Evolutionary conservation across 2,888 invertebrate genomes (phyloP), one percentile per base, ranked within the genome.

Genomic region (Drosophila borealis): DNA sequence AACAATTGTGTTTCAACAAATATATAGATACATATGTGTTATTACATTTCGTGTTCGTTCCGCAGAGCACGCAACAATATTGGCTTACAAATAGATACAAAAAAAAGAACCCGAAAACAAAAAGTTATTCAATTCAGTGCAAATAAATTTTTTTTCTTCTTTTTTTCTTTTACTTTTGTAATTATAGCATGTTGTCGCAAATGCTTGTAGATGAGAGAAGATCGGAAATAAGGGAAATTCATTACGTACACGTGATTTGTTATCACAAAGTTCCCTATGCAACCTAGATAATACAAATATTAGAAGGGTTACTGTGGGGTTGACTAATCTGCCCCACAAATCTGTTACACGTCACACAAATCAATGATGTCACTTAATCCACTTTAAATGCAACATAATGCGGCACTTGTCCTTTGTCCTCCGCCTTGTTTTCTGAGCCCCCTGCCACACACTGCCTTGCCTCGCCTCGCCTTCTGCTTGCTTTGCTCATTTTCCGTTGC

Each of bases 321-420:
- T 25, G 25, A 25, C 29, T 67, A 68, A 37, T 46, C 13, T 54
- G 50, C 13, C 51, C 41, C 63, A 69, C 50, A 72, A 78, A 78
- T 75, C 70, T 70, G 73, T 62, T 33, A 63, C 70, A 73, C 49
- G 46, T 65, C 69, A 56, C 65, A 81, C 68, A 84, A 73, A 78
- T 79, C 84, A 78, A 82, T 83, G 82, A 83, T 77, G 82, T 83
- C 82, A 83, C 78, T 82, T 83, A 72, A 80, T 79, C 81, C 77
- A 81, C 74, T 82, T 82, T 70, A 64, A 80, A 70, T 80, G 82
- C 80, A 81, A 76, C 74, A 80, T 74, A 80, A 76, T 78, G 76
- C 63, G 45, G 59, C 72, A 74, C 79, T 80, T 79, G 74, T 66
- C 69, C 59, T 68, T 51, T 50, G 62, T 60, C 37, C 54, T 55